Percentiles rank a stretch among this genome's conserved stretches.
These are phyloP conservation scores for Temnothorax curvispinosus DNA, from an alignment of 1,140 invertebrate species.

Conservation along the genomic window DNA sequence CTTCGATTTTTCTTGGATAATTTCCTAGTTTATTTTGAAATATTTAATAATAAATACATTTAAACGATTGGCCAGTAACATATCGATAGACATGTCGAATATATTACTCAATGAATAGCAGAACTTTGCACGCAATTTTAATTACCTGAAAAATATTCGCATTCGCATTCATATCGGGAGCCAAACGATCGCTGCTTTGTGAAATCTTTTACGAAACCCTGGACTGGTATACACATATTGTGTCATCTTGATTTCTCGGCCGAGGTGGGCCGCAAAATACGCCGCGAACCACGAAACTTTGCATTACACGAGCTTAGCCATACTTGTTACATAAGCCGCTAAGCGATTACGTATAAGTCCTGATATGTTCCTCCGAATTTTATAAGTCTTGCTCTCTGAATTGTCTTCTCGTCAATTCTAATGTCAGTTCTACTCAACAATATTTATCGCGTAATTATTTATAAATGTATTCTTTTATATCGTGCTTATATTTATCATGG, in stretches of 20 bases:
- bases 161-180: background rate
- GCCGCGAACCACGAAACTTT: slow-evolving; percentile 48
- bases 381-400: background rate
- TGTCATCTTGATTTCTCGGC: slow-evolving; percentile 62
- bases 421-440: background rate
- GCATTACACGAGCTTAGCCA: slow-evolving; percentile 47
- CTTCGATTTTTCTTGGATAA: background rate
- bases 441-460: background rate
- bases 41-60: background rate
- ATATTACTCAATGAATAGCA: background rate
- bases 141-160: background rate
- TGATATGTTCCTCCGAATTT: slow-evolving; percentile 24
- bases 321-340: slow-evolving; percentile 31
- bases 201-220: slow-evolving; percentile 48
- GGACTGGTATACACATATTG: slow-evolving; percentile 24
- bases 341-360: slow-evolving; percentile 40
- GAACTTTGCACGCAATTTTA: background rate
- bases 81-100: background rate
- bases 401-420: background rate
- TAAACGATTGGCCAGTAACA: background rate
- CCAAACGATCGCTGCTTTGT: slow-evolving; percentile 1
- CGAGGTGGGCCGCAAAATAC: slow-evolving; percentile 53
- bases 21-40: background rate
- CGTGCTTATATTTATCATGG: background rate
- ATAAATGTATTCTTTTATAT: background rate